Percentiles rank a stretch among this genome's conserved stretches.
Conservation (phyloP, 2,113 vertebrate species). For the Micronycteris hirsuta region DNA sequence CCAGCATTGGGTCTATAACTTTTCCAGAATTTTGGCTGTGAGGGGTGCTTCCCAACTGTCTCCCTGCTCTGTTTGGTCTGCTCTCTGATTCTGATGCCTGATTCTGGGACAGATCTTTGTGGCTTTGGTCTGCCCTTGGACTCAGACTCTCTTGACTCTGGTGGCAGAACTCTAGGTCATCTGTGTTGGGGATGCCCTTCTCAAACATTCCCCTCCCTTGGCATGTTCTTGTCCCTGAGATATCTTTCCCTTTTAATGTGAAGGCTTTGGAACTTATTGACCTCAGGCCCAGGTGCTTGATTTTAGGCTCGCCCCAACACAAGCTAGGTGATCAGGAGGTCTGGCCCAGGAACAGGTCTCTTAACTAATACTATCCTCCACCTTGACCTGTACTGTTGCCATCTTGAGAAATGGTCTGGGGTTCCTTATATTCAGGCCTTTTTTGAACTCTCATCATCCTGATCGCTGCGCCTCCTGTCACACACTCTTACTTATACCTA, state of each 20-base stretch:
- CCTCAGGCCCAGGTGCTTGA: background rate
- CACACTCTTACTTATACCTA: background rate
- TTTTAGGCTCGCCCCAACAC: background rate
- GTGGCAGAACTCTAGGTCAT: background rate
- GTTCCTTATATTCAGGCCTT: background rate
- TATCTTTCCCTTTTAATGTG: background rate
- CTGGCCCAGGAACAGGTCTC: background rate
- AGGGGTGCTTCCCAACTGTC: background rate
- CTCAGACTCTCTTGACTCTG: background rate
- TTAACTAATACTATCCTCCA: background rate
- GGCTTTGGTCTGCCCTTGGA: background rate
- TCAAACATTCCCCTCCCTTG: background rate
- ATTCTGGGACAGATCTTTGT: background rate
- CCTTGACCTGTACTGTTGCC: too few species aligned
- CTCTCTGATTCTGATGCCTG: background rate
- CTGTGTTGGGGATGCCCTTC: too few species aligned
- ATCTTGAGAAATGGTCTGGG: background rate
- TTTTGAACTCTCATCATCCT: background rate
- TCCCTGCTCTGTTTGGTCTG: background rate
- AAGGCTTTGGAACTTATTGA: background rate
- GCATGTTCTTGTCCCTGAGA: background rate
- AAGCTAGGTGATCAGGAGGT: background rate
- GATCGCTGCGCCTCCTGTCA: background rate
- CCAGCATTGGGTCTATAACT: too few species aligned
- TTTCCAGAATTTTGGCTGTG: background rate